Conservation (phyloP, 2,797 vertebrate genomes). For the Lithobates pipiens region DNA sequence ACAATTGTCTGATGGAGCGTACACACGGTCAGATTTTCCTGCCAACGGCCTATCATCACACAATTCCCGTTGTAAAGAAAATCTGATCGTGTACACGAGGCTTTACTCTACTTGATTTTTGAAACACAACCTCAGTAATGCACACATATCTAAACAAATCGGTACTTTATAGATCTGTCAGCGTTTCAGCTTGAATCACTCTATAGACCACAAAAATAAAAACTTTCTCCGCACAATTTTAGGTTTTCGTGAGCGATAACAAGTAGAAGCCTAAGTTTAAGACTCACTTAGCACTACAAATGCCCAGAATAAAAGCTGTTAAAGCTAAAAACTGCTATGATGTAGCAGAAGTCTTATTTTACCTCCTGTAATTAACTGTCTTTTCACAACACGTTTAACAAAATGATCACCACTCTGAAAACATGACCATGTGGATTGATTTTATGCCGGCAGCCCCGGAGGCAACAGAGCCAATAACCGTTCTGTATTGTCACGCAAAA, state of each 20-base stretch:
- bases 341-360: constrained; percentile 49
- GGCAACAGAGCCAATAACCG: constrained; percentile 47
- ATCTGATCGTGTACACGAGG: no score
- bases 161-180: background rate
- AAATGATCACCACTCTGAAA: constrained; percentile 57
- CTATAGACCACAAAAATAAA: background rate
- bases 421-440: constrained; percentile 55
- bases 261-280: background rate
- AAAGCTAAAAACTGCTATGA: constrained; percentile 42
- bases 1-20: no score
- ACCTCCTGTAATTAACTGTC: constrained; percentile 57
- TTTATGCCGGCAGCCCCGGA: constrained; percentile 45
- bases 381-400: constrained; percentile 60
- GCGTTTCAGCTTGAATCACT: no score
- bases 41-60: no score
- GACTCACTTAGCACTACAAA: constrained; percentile 21
- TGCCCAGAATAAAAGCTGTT: constrained; percentile 36
- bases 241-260: constrained; percentile 5
- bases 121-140: background rate
- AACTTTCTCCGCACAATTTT: background rate
- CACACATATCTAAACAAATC: background rate
- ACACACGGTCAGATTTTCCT: no score
- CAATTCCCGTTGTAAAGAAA: no score
- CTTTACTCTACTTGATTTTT: background rate
- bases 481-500: constrained; percentile 53